Evolutionary conservation across 2,797 vertebrate genomes (phyloP).

Genomic region (Gastrophryne carolinensis): DNA sequence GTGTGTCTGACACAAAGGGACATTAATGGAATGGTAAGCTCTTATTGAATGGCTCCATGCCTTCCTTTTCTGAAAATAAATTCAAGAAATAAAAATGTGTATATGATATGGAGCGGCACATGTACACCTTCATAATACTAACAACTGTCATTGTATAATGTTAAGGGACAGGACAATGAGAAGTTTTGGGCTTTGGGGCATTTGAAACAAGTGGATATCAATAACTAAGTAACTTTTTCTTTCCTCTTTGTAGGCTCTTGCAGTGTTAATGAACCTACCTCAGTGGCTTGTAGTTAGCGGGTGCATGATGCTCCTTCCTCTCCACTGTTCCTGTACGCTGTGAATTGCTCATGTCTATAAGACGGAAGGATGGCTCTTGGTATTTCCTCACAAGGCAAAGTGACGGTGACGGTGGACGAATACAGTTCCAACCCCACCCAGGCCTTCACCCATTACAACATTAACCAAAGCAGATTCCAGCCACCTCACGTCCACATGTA

Average conservation of each 20-base stretch:
- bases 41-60: no score
- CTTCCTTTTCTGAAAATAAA: no score
- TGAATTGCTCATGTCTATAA: slow-evolving; percentile 91
- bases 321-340: slow-evolving; percentile 77
- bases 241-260: slow-evolving; percentile 55
- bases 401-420: slow-evolving; percentile 93
- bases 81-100: no score
- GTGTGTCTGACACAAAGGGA: no score
- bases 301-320: slow-evolving; percentile 77
- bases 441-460: slow-evolving; percentile 97
- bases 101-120: no score
- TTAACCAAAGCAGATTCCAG: slow-evolving; percentile 97
- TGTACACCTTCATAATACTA: no score
- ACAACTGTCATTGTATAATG: no score
- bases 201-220: neutral
- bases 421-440: slow-evolving; percentile 98
- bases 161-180: no score
- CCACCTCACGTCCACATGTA: slow-evolving; percentile 95
- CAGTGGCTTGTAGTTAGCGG: slow-evolving; percentile 59
- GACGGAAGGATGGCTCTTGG: slow-evolving; percentile 95
- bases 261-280: slow-evolving; percentile 64
- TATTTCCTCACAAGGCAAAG: slow-evolving; percentile 90
- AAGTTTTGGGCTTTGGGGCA: no score
- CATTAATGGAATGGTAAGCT: no score
- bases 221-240: slow-evolving; percentile 21